phyloP scores from a whole-genome alignment of 2,797 vertebrate genomes.

The Neomorphus geoffroyi region DNA sequence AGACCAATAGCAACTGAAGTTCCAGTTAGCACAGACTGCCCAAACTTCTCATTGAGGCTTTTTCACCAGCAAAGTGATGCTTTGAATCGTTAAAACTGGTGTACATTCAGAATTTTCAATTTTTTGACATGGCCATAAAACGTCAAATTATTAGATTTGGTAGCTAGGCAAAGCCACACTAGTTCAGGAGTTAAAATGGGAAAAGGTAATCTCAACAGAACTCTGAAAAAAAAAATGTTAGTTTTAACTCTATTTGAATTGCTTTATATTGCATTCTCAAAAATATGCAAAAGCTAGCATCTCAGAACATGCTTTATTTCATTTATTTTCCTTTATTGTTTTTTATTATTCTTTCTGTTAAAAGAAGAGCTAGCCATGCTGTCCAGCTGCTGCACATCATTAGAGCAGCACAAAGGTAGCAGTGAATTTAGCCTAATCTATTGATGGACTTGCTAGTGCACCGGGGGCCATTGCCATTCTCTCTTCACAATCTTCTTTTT shows the following conservation, averaged over 20 bases:
- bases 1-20: not conserved
- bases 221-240: not conserved
- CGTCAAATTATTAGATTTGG: not conserved
- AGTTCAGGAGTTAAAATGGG: not conserved
- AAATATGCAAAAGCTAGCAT: not conserved
- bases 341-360: not conserved
- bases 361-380: not conserved
- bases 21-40: not conserved
- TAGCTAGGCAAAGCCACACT: not conserved
- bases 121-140: not conserved
- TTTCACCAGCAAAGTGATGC: not conserved
- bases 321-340: not conserved
- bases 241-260: not conserved
- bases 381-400: conserved; percentile 33
- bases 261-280: not conserved
- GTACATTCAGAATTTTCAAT: not conserved
- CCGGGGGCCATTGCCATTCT: not conserved
- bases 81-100: not conserved
- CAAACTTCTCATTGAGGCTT: not conserved
- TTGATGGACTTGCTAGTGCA: conserved; percentile 1
- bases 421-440: conserved; percentile 31
- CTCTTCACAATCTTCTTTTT: not conserved
- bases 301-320: not conserved
- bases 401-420: conserved; percentile 49
- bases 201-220: not conserved